phyloP scores from a whole-genome alignment of 1,140 invertebrate genomes.

The Cherax quadricarinatus region DNA sequence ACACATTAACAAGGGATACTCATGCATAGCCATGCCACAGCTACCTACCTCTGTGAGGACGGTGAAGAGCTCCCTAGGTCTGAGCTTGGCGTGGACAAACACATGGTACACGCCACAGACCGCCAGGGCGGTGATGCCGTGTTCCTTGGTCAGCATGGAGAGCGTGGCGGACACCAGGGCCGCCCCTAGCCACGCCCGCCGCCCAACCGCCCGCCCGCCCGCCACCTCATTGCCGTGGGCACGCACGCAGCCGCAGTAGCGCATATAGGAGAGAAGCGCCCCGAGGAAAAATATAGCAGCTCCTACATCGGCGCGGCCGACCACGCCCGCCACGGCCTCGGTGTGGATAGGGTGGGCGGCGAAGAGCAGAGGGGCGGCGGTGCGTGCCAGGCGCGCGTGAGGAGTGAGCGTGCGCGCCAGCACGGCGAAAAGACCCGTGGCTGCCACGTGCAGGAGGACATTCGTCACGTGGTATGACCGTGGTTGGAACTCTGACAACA shows the following conservation, averaged over 20 bases:
- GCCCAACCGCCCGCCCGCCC: not conserved
- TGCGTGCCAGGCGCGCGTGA: slow-evolving; percentile 83
- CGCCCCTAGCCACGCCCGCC: slow-evolving; percentile 48
- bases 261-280: slow-evolving; percentile 81
- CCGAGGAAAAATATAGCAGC: slow-evolving; percentile 87
- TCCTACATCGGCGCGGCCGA: slow-evolving; percentile 94
- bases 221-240: not conserved
- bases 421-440: slow-evolving; percentile 81
- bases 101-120: slow-evolving; percentile 86
- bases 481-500: slow-evolving; percentile 81
- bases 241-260: slow-evolving; percentile 58
- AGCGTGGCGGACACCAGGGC: slow-evolving; percentile 79
- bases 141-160: slow-evolving; percentile 94
- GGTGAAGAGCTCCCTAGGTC: slow-evolving; percentile 65
- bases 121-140: slow-evolving; percentile 91
- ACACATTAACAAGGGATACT: too few relatives aligned
- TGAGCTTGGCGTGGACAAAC: slow-evolving; percentile 76
- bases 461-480: slow-evolving; percentile 86
- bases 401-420: slow-evolving; percentile 83
- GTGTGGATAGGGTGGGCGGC: slow-evolving; percentile 96
- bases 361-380: slow-evolving; percentile 88
- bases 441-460: slow-evolving; percentile 83
- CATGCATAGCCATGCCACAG: too few relatives aligned
- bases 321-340: slow-evolving; percentile 90
- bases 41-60: slow-evolving; percentile 71